Evolutionary conservation across 2,888 invertebrate genomes (phyloP).

Genomic region (Apamea epomidion): DNA sequence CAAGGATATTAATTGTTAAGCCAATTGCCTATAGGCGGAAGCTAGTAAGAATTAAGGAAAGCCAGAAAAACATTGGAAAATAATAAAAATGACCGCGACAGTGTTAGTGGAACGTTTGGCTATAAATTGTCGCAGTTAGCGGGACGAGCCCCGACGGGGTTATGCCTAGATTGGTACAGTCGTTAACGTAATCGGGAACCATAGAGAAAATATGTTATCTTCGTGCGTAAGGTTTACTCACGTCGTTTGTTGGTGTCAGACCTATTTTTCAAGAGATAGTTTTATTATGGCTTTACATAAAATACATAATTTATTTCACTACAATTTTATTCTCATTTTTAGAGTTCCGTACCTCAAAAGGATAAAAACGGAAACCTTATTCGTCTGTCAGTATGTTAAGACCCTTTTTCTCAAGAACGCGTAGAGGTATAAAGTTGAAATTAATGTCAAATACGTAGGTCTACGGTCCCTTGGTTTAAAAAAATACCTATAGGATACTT

Average conservation of each 20-base stretch:
- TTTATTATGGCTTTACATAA: neutral
- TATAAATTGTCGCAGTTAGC: slow-evolving; percentile 31
- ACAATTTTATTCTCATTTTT: neutral
- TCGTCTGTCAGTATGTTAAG: too few relatives aligned
- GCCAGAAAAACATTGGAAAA: neutral
- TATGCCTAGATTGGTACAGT: slow-evolving; percentile 39
- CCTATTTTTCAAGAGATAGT: too few relatives aligned
- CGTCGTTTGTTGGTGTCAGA: neutral
- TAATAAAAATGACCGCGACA: slow-evolving; percentile 29
- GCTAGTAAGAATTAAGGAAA: neutral
- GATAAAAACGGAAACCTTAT: too few relatives aligned
- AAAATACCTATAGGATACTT: too few relatives aligned
- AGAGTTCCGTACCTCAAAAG: too few relatives aligned
- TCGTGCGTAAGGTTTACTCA: neutral
- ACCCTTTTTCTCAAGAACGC: too few relatives aligned
- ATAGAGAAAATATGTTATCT: slow-evolving; percentile 6
- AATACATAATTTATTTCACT: neutral
- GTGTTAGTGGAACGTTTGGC: neutral
- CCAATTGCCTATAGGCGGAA: neutral
- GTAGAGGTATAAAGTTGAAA: too few relatives aligned
- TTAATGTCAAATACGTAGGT: too few relatives aligned
- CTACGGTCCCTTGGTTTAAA: too few relatives aligned
- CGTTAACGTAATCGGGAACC: slow-evolving; percentile 24
- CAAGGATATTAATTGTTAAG: neutral
- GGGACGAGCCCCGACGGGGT: slow-evolving; percentile 31